Conservation (phyloP, 2,797 vertebrate genomes). For the Merluccius polli region DNA sequence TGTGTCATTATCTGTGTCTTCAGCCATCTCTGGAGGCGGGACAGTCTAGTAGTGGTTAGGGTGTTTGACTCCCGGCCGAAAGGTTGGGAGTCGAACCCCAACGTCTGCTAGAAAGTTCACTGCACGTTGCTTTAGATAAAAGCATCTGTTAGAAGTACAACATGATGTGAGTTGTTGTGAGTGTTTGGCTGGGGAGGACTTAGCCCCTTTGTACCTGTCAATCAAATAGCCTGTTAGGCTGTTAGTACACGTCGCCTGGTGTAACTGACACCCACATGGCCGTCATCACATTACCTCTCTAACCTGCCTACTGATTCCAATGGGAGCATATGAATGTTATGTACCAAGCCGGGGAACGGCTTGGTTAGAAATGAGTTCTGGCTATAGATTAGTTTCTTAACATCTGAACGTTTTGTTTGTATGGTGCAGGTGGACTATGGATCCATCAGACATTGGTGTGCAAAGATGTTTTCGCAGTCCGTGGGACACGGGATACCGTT, state of each 20-base stretch:
- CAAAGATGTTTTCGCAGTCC: background rate
- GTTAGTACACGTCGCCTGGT: background rate
- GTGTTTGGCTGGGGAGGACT: constrained; percentile 6
- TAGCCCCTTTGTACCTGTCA: constrained; percentile 57
- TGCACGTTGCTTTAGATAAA: background rate
- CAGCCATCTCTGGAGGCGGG: background rate
- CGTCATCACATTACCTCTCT: background rate
- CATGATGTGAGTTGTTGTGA: background rate
- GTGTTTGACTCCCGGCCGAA: background rate
- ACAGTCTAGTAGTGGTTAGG: background rate
- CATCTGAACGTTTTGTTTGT: background rate
- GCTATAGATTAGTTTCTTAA: background rate
- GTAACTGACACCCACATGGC: background rate
- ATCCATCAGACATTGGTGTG: background rate
- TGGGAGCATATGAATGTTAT: background rate
- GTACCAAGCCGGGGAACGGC: background rate
- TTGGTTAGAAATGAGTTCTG: background rate
- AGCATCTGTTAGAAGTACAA: background rate
- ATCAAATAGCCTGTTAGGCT: constrained; percentile 35
- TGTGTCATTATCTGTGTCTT: background rate
- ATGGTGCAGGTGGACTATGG: background rate
- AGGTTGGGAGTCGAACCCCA: background rate
- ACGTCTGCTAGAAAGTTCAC: no score
- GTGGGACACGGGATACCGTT: background rate
- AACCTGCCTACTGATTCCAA: background rate